Percentiles rank a stretch among this genome's conserved stretches.
Conservation (phyloP, 2,113 vertebrate genomes). For the Myotis lucifugus region DNA sequence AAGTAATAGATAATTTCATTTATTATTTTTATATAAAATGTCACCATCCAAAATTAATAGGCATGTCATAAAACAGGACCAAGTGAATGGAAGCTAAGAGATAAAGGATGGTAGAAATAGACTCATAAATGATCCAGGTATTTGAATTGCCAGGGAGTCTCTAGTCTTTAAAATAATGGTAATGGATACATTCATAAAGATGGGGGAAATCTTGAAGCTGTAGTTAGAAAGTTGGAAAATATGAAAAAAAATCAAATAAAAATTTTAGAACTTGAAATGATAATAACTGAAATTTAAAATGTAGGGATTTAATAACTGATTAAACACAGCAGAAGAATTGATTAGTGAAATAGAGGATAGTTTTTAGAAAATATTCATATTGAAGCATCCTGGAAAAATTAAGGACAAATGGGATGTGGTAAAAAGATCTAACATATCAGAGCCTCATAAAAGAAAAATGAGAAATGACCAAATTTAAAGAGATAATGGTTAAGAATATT, state of each 20-base stretch:
- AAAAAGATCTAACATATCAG: background rate
- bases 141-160: background rate
- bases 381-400: background rate
- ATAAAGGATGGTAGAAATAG: background rate
- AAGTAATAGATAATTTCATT: background rate
- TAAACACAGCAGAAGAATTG: background rate
- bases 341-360: background rate
- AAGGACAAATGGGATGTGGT: background rate
- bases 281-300: background rate
- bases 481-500: background rate
- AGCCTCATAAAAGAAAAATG: background rate
- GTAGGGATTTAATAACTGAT: background rate
- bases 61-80: background rate
- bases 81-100: background rate
- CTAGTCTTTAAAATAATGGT: background rate
- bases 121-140: background rate
- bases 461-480: background rate
- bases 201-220: background rate
- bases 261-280: conserved; percentile 16
- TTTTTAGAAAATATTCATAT: background rate
- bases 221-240: background rate
- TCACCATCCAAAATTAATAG: background rate
- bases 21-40: background rate
- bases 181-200: background rate
- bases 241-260: background rate